Conservation (phyloP, 2,888 invertebrate species). For the Rhagonycha fulva region DNA sequence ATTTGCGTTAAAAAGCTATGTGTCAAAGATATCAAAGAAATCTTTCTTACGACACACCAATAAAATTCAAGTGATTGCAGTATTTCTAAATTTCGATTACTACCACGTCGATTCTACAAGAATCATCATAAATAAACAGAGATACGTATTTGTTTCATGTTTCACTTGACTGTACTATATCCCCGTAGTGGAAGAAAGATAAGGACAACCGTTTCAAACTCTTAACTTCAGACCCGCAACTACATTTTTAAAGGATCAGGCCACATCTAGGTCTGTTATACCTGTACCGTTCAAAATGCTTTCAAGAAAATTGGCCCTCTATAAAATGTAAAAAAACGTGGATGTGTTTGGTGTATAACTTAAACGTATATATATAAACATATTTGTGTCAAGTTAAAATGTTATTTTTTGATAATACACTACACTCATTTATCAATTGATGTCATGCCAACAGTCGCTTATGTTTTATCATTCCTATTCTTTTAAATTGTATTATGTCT, state of each 20-base stretch:
- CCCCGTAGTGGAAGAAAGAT: slow-evolving; percentile 40
- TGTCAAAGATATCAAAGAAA: slow-evolving; percentile 34
- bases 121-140: slow-evolving; percentile 41
- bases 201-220: slow-evolving; percentile 41
- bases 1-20: slow-evolving; percentile 13
- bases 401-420: slow-evolving; percentile 36
- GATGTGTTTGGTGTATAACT: slow-evolving; percentile 31
- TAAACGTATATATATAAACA: slow-evolving; percentile 31
- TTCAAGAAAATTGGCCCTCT: slow-evolving; percentile 50
- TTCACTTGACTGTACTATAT: slow-evolving; percentile 39
- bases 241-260: slow-evolving; percentile 52
- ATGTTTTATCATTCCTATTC: slow-evolving; percentile 28
- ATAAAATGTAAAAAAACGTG: slow-evolving; percentile 40
- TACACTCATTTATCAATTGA: slow-evolving; percentile 35
- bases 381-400: slow-evolving; percentile 38
- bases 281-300: slow-evolving; percentile 49
- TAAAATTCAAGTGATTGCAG: slow-evolving; percentile 44
- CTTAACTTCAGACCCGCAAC: slow-evolving; percentile 41
- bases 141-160: slow-evolving; percentile 33
- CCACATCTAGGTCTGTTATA: slow-evolving; percentile 47
- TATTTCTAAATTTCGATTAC: slow-evolving; percentile 44
- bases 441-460: slow-evolving; percentile 27
- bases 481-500: neutral
- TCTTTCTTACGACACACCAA: slow-evolving; percentile 38
- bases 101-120: slow-evolving; percentile 30